Evolutionary conservation across 2,888 invertebrate species (phyloP).

Genomic region (Helleia helle): DNA sequence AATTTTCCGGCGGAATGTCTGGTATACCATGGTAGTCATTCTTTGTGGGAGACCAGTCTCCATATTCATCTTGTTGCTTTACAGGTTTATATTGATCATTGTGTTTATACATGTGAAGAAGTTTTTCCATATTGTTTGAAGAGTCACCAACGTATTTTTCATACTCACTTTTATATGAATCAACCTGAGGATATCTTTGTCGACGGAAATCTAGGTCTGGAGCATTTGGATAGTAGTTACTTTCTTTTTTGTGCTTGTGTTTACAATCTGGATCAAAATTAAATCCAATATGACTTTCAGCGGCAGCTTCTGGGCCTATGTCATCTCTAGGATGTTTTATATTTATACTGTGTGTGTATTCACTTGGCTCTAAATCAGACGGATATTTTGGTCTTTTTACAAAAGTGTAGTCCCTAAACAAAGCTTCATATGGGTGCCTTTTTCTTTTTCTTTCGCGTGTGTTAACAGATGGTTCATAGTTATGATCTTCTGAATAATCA

Average conservation of each 20-base stretch:
- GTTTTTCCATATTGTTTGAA: conserved; percentile 44
- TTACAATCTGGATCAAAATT: conserved; percentile 54
- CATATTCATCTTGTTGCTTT: conserved; percentile 39
- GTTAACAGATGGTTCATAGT: conserved; percentile 34
- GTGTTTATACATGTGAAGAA: conserved; percentile 34
- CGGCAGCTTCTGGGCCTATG: conserved; percentile 30
- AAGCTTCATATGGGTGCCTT: conserved; percentile 38
- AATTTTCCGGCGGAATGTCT: conserved; percentile 40
- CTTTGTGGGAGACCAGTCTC: conserved; percentile 29
- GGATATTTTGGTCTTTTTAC: conserved; percentile 44
- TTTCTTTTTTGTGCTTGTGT: conserved; percentile 50
- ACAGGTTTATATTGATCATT: conserved; percentile 32
- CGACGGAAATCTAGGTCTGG: conserved; percentile 42
- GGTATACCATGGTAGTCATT: conserved; percentile 36
- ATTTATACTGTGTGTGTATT: conserved; percentile 52
- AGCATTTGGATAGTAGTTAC: conserved; percentile 35
- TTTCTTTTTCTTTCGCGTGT: conserved; percentile 37
- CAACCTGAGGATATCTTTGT: conserved; percentile 38
- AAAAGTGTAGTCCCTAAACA: conserved; percentile 36
- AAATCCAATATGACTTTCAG: conserved; percentile 50
- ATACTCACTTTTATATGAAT: conserved; percentile 38
- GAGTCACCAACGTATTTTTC: conserved; percentile 45
- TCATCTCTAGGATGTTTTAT: conserved; percentile 55
- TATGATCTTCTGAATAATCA: conserved; percentile 46
- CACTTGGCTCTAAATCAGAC: conserved; percentile 48